Percentiles rank a stretch among this genome's conserved stretches.
phyloP scores from a whole-genome alignment of 2,113 vertebrate genomes.

The Coracopsis vasa region DNA sequence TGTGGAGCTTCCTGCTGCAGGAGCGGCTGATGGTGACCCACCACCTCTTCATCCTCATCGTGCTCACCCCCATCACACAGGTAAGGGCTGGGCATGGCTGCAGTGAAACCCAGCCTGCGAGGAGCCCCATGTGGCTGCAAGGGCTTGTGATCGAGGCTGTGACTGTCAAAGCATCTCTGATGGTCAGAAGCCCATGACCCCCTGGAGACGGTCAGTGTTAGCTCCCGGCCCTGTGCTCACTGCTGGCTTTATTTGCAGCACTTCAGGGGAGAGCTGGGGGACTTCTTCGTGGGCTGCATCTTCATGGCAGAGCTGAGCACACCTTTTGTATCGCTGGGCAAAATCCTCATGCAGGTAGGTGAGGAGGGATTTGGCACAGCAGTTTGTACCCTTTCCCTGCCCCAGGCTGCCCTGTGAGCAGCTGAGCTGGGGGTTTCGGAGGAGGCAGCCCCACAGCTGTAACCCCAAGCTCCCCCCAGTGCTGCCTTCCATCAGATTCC shows the following conservation, averaged over 20 bases:
- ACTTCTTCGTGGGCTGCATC: slow-evolving; percentile 96
- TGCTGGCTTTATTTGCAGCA: slow-evolving; percentile 76
- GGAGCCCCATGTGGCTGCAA: not conserved
- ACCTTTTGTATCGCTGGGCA: slow-evolving; percentile 95
- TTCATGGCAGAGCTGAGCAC: slow-evolving; percentile 96
- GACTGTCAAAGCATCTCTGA: not conserved
- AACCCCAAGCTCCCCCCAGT: not conserved
- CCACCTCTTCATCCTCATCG: slow-evolving; percentile 87
- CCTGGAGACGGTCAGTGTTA: not conserved
- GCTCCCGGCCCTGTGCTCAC: not conserved
- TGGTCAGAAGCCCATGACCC: accelerated
- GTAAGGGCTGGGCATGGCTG: slow-evolving; percentile 66
- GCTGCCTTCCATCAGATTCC: not conserved
- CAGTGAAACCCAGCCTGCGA: accelerated
- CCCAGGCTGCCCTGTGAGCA: not conserved
- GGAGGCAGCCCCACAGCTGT: not conserved
- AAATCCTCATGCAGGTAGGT: slow-evolving; percentile 93
- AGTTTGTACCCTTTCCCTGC: not conserved
- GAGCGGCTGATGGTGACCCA: slow-evolving; percentile 93
- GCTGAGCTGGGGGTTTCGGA: not conserved
- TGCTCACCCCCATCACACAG: slow-evolving; percentile 90
- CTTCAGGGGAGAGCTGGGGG: slow-evolving; percentile 87
- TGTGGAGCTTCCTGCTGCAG: slow-evolving; percentile 84
- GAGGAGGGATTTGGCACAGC: accelerated
- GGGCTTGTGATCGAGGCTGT: not conserved